Evolutionary conservation across 2,113 vertebrate genomes (phyloP).

Genomic region (Oryzias curvinotus): DNA sequence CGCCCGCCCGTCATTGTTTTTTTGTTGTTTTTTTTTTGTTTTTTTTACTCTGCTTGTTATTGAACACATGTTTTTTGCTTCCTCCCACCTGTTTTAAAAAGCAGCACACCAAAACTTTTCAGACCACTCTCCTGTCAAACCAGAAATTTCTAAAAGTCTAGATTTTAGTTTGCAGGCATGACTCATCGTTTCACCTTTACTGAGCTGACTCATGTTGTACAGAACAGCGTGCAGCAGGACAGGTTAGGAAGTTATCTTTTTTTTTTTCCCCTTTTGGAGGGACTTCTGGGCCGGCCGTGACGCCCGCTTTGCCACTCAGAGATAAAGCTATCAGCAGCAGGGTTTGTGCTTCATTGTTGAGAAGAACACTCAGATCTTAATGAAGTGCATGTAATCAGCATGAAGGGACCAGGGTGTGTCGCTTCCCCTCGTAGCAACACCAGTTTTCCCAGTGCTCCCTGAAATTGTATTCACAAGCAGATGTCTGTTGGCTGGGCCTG

Average conservation of each 20-base stretch:
- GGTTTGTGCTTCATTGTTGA: slow-evolving; percentile 42
- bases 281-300: slow-evolving; percentile 6
- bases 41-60: slow-evolving; percentile 27
- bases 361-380: slow-evolving; percentile 47
- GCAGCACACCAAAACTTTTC: slow-evolving; percentile 1
- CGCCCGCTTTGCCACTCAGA: slow-evolving; percentile 37
- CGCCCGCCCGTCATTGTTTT: slow-evolving; percentile 19
- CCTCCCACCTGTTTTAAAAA: slow-evolving; percentile 32
- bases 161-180: slow-evolving; percentile 38
- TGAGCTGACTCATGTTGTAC: slow-evolving; percentile 51
- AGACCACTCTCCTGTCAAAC: slow-evolving; percentile 11
- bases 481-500: slow-evolving; percentile 70
- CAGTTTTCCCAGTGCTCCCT: slow-evolving; percentile 43
- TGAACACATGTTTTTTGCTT: slow-evolving; percentile 1
- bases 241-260: slow-evolving; percentile 28
- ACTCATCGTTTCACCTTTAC: slow-evolving; percentile 62
- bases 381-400: slow-evolving; percentile 54
- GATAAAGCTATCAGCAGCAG: slow-evolving; percentile 58
- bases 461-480: slow-evolving; percentile 69
- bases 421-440: slow-evolving; percentile 57
- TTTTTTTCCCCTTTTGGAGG: too few species aligned
- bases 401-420: slow-evolving; percentile 63
- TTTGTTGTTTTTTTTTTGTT: slow-evolving; percentile 25
- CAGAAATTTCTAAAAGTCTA: slow-evolving; percentile 10
- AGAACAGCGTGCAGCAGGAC: slow-evolving; percentile 26